Evolutionary conservation across 2,797 vertebrate genomes (phyloP).

Genomic region (Sebastes hubbsi): DNA sequence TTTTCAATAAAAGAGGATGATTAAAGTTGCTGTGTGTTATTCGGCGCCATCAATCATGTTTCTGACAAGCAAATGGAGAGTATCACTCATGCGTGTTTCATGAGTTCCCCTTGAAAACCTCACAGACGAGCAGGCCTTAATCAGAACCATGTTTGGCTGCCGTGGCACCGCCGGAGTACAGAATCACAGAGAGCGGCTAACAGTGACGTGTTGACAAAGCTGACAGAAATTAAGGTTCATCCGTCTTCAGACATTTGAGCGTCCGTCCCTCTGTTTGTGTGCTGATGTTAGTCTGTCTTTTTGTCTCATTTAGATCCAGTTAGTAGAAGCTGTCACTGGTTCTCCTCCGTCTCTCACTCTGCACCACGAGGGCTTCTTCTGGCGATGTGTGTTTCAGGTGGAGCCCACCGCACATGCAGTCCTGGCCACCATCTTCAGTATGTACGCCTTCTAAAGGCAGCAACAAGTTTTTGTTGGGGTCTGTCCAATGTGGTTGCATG

Average conservation of each 20-base stretch:
- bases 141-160: conserved; percentile 67
- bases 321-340: background rate
- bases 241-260: background rate
- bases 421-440: conserved; percentile 89
- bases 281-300: conserved; percentile 19
- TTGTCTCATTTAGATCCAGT: conserved; percentile 26
- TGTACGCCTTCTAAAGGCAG: conserved; percentile 42
- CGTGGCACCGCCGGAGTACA: conserved; percentile 7
- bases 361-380: conserved; percentile 92
- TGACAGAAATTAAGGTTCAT: conserved; percentile 28
- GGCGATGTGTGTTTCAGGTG: conserved; percentile 86
- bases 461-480: background rate
- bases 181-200: conserved; percentile 26
- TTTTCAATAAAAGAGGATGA: conserved; percentile 60
- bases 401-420: conserved; percentile 78
- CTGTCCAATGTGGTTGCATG: conserved; percentile 18
- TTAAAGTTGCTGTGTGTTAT: conserved; percentile 57
- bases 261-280: conserved; percentile 12
- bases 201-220: conserved; percentile 36
- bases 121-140: conserved; percentile 61
- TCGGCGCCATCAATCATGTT: conserved; percentile 77
- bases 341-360: conserved; percentile 68
- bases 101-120: conserved; percentile 61
- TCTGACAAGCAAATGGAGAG: conserved; percentile 72
- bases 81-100: conserved; percentile 58